phyloP scores from a whole-genome alignment of 2,888 invertebrate genomes.

The Ornithoptera alexandrae region DNA sequence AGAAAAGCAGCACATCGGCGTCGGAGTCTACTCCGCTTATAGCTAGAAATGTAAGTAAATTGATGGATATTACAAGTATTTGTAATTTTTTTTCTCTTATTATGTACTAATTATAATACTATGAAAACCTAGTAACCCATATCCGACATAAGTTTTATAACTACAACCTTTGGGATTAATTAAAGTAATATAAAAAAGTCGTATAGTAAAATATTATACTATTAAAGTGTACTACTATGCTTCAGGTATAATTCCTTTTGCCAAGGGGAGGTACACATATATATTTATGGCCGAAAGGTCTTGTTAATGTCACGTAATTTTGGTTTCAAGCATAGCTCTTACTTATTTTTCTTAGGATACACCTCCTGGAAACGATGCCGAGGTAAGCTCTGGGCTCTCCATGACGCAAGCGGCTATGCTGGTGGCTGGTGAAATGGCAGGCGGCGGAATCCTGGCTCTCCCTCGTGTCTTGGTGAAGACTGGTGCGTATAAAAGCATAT shows the following conservation, averaged over 20 bases:
- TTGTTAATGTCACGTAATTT: background rate
- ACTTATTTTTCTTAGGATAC: background rate
- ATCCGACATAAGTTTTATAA: too few relatives aligned
- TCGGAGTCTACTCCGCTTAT: slow-evolving; percentile 64
- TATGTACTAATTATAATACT: too few relatives aligned
- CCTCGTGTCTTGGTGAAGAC: slow-evolving; percentile 83
- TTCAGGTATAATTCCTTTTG: too few relatives aligned
- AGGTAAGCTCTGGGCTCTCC: slow-evolving; percentile 48
- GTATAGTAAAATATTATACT: too few relatives aligned
- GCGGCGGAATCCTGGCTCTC: slow-evolving; percentile 85
- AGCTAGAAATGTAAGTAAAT: slow-evolving; percentile 50
- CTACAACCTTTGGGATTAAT: too few relatives aligned
- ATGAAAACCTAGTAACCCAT: too few relatives aligned
- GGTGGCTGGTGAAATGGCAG: slow-evolving; percentile 86
- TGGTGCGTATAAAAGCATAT: slow-evolving; percentile 51
- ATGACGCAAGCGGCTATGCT: slow-evolving; percentile 79
- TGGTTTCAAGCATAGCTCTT: background rate
- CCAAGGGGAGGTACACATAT: too few relatives aligned
- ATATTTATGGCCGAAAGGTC: too few relatives aligned
- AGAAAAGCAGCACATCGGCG: slow-evolving; percentile 44
- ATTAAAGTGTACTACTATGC: too few relatives aligned
- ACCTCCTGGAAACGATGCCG: slow-evolving; percentile 35
- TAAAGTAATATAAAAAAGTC: too few relatives aligned
- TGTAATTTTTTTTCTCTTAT: background rate
- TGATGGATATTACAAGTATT: background rate